phyloP scores from a whole-genome alignment of 2,888 invertebrate genomes.

The Polietes domitor region DNA sequence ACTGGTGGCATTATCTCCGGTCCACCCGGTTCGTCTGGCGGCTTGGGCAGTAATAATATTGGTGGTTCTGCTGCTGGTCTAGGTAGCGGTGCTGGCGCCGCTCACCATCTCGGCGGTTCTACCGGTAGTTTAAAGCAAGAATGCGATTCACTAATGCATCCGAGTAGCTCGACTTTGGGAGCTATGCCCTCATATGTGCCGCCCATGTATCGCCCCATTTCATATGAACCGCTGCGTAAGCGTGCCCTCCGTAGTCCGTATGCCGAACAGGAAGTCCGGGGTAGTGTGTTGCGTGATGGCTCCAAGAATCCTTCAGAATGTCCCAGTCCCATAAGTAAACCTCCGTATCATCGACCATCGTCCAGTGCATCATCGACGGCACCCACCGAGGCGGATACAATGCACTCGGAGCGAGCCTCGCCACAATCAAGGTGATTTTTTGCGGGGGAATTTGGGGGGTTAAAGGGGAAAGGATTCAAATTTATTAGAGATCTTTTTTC shows the following conservation, averaged over 20 bases:
- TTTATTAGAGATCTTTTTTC: constrained; percentile 40
- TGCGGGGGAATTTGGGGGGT: not conserved
- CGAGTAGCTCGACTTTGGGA: constrained; percentile 77
- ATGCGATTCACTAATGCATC: constrained; percentile 81
- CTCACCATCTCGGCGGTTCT: constrained; percentile 73
- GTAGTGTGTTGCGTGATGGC: constrained; percentile 86
- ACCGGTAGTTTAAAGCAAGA: constrained; percentile 80
- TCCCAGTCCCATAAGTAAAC: constrained; percentile 81
- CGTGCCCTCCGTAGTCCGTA: constrained; percentile 83
- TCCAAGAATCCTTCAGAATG: constrained; percentile 80
- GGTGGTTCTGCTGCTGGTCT: constrained; percentile 70
- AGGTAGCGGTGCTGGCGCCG: constrained; percentile 73
- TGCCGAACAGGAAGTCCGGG: constrained; percentile 82
- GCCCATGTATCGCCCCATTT: constrained; percentile 80
- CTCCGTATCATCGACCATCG: constrained; percentile 79
- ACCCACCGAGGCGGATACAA: constrained; percentile 81
- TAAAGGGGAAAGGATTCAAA: constrained; percentile 31
- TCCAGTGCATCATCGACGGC: constrained; percentile 81
- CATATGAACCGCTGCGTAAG: constrained; percentile 82
- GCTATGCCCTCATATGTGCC: constrained; percentile 79
- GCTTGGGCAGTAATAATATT: constrained; percentile 79
- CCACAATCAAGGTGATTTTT: constrained; percentile 79
- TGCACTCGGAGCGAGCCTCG: constrained; percentile 81
- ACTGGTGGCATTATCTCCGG: constrained; percentile 64
- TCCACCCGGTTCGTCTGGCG: constrained; percentile 65